phyloP scores from a whole-genome alignment of 2,113 vertebrate genomes.

The Pollimyrus isidori region DNA sequence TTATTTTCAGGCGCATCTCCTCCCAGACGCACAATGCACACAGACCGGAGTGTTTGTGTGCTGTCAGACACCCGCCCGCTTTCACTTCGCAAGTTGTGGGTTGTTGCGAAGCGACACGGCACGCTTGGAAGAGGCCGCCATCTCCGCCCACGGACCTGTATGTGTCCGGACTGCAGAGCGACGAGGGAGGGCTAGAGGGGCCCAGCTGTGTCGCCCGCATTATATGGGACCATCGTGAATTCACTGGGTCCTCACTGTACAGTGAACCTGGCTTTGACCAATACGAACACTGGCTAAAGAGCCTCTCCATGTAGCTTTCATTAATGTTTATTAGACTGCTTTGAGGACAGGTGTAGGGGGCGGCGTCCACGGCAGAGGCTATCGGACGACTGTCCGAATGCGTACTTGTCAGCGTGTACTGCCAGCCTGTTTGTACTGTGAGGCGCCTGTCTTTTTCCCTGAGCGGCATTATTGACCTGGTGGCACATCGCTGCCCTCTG shows the following conservation, averaged over 20 bases:
- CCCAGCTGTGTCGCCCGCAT: not conserved
- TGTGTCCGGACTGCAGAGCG: not conserved
- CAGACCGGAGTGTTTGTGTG: not conserved
- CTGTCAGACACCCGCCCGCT: not conserved
- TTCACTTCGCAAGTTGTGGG: not conserved
- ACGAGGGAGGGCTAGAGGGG: not conserved
- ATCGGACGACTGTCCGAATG: not conserved
- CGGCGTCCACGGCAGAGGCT: not conserved
- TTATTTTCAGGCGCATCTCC: not conserved
- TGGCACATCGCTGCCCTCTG: not conserved
- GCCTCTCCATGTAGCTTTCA: not conserved
- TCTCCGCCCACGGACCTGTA: not conserved
- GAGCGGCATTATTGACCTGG: not conserved
- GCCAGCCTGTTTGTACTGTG: not conserved
- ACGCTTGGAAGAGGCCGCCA: not conserved
- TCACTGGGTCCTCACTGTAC: not conserved
- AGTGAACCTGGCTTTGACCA: not conserved
- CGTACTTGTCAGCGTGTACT: not conserved
- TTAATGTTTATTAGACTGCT: not conserved
- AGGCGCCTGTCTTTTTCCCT: not conserved
- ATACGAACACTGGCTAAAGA: not conserved
- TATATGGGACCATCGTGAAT: not conserved
- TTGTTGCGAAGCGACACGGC: not conserved
- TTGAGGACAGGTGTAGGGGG: not conserved
- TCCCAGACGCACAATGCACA: not conserved